phyloP scores from a whole-genome alignment of 2,888 invertebrate genomes.

The Parthenolecanium corni region DNA sequence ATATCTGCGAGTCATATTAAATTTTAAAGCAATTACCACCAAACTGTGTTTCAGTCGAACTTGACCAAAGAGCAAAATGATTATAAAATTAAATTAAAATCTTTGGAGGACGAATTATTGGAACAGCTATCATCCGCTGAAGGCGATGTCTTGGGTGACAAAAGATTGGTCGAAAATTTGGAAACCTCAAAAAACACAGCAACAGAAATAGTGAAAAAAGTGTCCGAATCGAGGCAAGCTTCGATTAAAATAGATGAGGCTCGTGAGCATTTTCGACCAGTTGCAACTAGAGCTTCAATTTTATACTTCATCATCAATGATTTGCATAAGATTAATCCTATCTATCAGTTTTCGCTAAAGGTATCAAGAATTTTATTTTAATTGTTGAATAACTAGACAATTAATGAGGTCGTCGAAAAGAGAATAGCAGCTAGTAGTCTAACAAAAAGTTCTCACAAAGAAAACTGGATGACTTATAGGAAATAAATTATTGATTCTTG shows the following conservation, averaged over 20 bases:
- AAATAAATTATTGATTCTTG: no score
- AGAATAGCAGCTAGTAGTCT: no score
- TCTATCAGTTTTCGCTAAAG: slow-evolving; percentile 91
- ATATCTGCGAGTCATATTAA: no score
- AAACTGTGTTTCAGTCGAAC: slow-evolving; percentile 42
- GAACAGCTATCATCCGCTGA: slow-evolving; percentile 70
- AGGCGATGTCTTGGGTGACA: slow-evolving; percentile 84
- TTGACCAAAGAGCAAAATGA: slow-evolving; percentile 87
- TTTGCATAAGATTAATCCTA: slow-evolving; percentile 79
- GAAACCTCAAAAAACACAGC: slow-evolving; percentile 89
- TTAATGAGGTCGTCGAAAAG: no score
- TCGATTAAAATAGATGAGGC: slow-evolving; percentile 82
- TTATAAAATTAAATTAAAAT: slow-evolving; percentile 83
- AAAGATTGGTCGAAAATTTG: slow-evolving; percentile 77
- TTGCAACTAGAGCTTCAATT: slow-evolving; percentile 74
- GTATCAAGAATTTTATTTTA: slow-evolving; percentile 35
- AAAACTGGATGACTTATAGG: no score
- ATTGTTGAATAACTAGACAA: no score
- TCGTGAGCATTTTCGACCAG: slow-evolving; percentile 74
- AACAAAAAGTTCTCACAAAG: no score
- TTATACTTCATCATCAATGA: slow-evolving; percentile 90
- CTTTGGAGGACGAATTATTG: slow-evolving; percentile 80
- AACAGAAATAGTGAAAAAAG: slow-evolving; percentile 76
- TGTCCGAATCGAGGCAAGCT: slow-evolving; percentile 73
- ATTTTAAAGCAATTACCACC: no score